These are phyloP conservation scores for Phrynocephalus forsythii DNA, from an alignment of 2,797 vertebrate species.

Conservation along the genomic window DNA sequence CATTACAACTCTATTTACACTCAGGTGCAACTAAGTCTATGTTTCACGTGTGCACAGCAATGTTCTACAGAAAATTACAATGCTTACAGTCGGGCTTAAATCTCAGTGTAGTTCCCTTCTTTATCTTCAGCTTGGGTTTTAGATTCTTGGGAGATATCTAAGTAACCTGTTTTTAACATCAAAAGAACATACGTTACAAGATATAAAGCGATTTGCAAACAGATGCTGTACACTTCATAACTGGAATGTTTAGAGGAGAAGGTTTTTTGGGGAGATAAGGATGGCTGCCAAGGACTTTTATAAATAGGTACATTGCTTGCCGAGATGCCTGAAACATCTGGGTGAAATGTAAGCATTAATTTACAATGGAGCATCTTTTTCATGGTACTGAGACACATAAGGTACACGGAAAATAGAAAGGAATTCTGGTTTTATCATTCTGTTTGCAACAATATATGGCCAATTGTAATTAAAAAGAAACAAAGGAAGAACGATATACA, in stretches of 20 bases:
- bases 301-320: background rate
- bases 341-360: constrained; percentile 5
- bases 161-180: background rate
- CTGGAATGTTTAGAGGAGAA: background rate
- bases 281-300: constrained; percentile 1
- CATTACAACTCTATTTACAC: constrained; percentile 6
- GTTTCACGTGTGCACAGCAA: background rate
- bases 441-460: background rate
- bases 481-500: background rate
- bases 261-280: constrained; percentile 15
- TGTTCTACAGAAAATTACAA: background rate
- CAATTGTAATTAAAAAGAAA: background rate
- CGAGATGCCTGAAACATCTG: background rate
- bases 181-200: background rate
- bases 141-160: background rate
- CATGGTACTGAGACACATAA: background rate
- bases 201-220: background rate
- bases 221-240: background rate
- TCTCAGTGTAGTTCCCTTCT: background rate
- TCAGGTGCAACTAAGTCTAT: constrained; percentile 15
- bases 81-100: background rate
- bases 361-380: background rate
- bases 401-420: background rate
- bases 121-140: background rate
- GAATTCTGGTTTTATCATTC: background rate